Percentiles rank a stretch among this genome's conserved stretches.
These are phyloP conservation scores for Cheumatopsyche charites DNA, from an alignment of 1,140 invertebrate species.

Conservation along the genomic window DNA sequence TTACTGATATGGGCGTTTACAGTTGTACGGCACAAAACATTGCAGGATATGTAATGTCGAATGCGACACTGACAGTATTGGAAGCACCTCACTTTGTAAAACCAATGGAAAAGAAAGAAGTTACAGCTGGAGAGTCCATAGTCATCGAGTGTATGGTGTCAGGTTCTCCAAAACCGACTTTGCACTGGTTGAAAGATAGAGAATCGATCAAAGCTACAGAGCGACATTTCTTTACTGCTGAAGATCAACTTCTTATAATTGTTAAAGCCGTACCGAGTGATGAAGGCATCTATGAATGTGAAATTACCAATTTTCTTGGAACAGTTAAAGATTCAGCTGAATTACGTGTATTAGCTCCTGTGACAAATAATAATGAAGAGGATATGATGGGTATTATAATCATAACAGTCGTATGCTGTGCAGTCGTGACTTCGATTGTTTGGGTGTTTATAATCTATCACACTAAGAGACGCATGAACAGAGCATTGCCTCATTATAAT, in stretches of 20 bases:
- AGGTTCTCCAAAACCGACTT: conserved; percentile 82
- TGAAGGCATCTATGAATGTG: conserved; percentile 87
- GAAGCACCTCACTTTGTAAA: conserved; percentile 86
- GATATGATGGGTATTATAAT: conserved; percentile 84
- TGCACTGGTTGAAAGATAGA: conserved; percentile 91
- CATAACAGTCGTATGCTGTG: conserved; percentile 88
- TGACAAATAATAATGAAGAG: conserved; percentile 65
- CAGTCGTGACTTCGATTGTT: conserved; percentile 85
- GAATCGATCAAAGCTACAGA: conserved; percentile 72
- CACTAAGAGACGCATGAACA: conserved; percentile 69
- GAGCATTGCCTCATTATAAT: conserved; percentile 54
- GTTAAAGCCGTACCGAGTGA: conserved; percentile 77
- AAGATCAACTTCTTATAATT: conserved; percentile 87
- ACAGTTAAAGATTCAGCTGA: conserved; percentile 64
- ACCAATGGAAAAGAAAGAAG: conserved; percentile 84
- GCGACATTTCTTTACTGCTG: conserved; percentile 81
- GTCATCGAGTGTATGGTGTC: conserved; percentile 88
- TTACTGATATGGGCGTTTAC: conserved; percentile 88
- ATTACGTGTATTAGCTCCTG: conserved; percentile 61
- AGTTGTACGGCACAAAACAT: conserved; percentile 92
- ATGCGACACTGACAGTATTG: conserved; percentile 86
- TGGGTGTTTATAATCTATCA: conserved; percentile 94
- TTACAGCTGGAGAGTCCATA: conserved; percentile 76
- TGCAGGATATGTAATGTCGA: conserved; percentile 84
- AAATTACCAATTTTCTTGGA: conserved; percentile 84